A percentile compares a stretch with the other conserved stretches of the same genome.
Evolutionary conservation across 1,140 invertebrate species (phyloP).

Genomic region (Campoletis sonorensis): DNA sequence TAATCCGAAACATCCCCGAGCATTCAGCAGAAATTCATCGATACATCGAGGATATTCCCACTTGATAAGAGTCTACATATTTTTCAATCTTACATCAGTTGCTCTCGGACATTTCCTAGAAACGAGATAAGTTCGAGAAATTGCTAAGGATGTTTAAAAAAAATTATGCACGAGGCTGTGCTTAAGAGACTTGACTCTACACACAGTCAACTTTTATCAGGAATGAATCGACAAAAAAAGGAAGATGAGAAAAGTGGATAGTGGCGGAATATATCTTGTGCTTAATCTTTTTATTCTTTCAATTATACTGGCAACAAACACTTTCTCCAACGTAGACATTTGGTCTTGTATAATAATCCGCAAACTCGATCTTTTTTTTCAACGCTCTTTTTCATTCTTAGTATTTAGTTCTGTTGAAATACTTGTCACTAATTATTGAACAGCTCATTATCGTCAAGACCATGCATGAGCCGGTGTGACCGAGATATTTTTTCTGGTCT

Average conservation of each 20-base stretch:
- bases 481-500: too few relatives aligned
- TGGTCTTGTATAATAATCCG: background rate
- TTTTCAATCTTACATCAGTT: too few relatives aligned
- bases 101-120: conserved; percentile 18
- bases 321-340: background rate
- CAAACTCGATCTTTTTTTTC: background rate
- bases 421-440: too few relatives aligned
- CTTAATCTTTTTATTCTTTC: background rate
- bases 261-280: background rate
- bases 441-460: too few relatives aligned
- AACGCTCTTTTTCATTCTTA: too few relatives aligned
- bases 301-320: background rate
- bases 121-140: conserved; percentile 32
- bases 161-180: background rate
- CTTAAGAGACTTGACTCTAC: background rate
- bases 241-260: background rate
- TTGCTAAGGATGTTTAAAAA: background rate
- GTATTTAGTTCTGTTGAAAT: too few relatives aligned
- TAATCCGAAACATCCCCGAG: conserved; percentile 16
- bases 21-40: background rate
- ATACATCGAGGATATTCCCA: conserved; percentile 30
- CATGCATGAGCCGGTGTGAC: too few relatives aligned
- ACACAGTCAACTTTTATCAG: conserved; percentile 3
- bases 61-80: conserved; percentile 23
- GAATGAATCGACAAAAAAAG: background rate